Evolutionary conservation across 2,113 vertebrate genomes (phyloP).

Genomic region (Camelus bactrianus): DNA sequence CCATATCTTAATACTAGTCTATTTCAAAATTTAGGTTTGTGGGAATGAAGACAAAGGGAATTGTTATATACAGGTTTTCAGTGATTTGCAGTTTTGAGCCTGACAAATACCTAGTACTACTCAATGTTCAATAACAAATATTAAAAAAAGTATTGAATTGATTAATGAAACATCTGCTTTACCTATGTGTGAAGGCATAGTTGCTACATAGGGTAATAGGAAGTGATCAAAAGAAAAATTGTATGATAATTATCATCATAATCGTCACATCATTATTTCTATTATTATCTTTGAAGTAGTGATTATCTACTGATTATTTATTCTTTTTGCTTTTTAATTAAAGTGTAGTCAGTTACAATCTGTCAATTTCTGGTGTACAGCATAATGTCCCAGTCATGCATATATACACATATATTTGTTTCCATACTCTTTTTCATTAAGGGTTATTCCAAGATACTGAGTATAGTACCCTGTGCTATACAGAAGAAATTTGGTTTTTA

Average conservation of each 20-base stretch:
- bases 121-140: not conserved
- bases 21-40: not conserved
- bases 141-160: not conserved
- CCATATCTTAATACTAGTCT: not conserved
- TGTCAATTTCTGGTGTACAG: too few relatives aligned
- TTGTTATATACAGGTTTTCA: not conserved
- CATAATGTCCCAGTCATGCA: too few relatives aligned
- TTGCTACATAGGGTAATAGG: not conserved
- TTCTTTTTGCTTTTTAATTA: not conserved
- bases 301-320: not conserved
- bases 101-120: not conserved
- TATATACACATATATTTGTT: too few relatives aligned
- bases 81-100: not conserved
- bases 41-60: not conserved
- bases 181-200: not conserved
- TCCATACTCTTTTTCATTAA: too few relatives aligned
- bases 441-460: too few relatives aligned
- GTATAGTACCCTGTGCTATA: too few relatives aligned
- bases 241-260: not conserved
- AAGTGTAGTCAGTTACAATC: too few relatives aligned
- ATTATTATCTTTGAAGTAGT: not conserved
- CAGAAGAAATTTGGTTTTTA: too few relatives aligned
- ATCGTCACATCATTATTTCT: not conserved
- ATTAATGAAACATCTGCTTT: not conserved
- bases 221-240: not conserved